Base-by-base conservation (phyloP, 2,113 vertebrate genomes). In the Narcine bancroftii region DNA sequence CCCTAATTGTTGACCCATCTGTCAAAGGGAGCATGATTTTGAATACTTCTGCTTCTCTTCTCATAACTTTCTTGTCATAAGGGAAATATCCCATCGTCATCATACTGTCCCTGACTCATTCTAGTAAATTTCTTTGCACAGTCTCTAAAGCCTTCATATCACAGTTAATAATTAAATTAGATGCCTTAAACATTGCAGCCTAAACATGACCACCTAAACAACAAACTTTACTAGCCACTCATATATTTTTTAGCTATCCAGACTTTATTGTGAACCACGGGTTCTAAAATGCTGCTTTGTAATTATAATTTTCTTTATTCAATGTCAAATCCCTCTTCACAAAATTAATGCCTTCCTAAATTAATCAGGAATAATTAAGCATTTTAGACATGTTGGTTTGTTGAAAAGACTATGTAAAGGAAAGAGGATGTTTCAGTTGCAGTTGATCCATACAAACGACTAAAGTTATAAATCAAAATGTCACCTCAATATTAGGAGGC, bases 381-480 rank as follows among this genome's bases (percentile, higher is more conserved):
- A 17, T 50, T 33, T 83, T 17, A 53, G 33, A 19, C 11, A 29
- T 15, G 3, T 87, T 63, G 10, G 13, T 39, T 19, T 39, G 4
- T 7, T 87, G 36, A 87, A 36, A 15, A 17, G 33, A 17, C 81
- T 36, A 87, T 60, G 60, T 87, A 87, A 87, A 60, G 6, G 81
- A 29, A 36, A 85, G 26, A 56, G n/a, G 3, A 2, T 87, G 33
- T 73, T 73, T 69, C 26, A 3, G 81, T 63, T 87, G 7, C 36
- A 60, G 6, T 60, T 60, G 53, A 33, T 5, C 56, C 17, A 87
- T 63, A 60, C 33, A 60, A 87, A 60, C 19, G 81, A 87, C 33
- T 36, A 87, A 87, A 87, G 17, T 53, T 63, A 60, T 60, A 87
- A 87, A 63, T 87, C 53, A 60, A 87, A 15, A 75, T 75, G 33